Evolutionary conservation across 2,888 invertebrate genomes (phyloP).

Genomic region (Brachyopa scutellaris): DNA sequence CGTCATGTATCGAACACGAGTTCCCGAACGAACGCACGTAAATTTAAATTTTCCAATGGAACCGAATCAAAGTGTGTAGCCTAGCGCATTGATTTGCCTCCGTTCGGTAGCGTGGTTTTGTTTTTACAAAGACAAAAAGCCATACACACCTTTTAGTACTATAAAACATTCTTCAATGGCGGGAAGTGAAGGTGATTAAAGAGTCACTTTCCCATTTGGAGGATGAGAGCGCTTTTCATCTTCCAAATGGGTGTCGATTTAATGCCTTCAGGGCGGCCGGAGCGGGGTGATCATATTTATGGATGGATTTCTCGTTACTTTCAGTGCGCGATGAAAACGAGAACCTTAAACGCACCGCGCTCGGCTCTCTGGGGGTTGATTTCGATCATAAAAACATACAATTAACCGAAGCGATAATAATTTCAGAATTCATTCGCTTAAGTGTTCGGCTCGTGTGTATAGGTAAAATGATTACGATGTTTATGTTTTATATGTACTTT

Average conservation of each 20-base stretch:
- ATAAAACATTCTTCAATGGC: slow-evolving; percentile 17
- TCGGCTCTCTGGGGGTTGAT: neutral
- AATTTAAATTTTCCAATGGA: slow-evolving; percentile 58
- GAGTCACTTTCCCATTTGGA: slow-evolving; percentile 15
- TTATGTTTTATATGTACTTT: neutral
- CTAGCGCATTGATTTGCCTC: slow-evolving; percentile 41
- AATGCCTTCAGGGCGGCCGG: neutral
- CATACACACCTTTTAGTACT: too few species aligned
- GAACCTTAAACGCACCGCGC: neutral
- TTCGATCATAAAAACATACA: slow-evolving; percentile 22
- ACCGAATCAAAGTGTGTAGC: slow-evolving; percentile 37
- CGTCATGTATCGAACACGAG: slow-evolving; percentile 60
- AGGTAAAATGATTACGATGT: too few species aligned
- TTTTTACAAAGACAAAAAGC: neutral
- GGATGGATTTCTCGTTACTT: neutral
- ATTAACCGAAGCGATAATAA: slow-evolving; percentile 19
- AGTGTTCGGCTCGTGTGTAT: neutral
- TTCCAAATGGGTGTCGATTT: slow-evolving; percentile 4
- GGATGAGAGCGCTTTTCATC: neutral
- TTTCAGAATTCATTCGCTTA: slow-evolving; percentile 17
- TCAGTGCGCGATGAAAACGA: too few species aligned
- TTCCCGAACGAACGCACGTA: slow-evolving; percentile 56
- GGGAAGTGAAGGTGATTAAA: slow-evolving; percentile 47
- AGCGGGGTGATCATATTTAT: slow-evolving; percentile 2
- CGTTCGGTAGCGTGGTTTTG: neutral